phyloP scores from a whole-genome alignment of 2,113 vertebrate genomes.

The Porphyrio hochstetteri region DNA sequence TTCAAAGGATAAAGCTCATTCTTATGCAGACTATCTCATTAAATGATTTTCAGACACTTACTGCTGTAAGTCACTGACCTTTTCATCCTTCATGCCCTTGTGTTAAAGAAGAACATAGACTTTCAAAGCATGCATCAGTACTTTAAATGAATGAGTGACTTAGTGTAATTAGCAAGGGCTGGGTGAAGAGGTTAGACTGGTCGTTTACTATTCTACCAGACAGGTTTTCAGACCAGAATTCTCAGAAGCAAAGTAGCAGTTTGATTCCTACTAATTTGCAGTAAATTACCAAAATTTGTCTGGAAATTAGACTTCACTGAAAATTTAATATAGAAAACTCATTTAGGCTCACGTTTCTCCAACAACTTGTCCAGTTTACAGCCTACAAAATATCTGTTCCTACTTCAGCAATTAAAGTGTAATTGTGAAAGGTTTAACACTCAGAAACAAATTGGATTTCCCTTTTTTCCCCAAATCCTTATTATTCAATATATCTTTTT shows the following conservation, averaged over 20 bases:
- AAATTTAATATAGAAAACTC: neutral
- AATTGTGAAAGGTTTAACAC: neutral
- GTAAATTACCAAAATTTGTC: neutral
- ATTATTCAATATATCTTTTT: neutral
- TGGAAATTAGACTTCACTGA: neutral
- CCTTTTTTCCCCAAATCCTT: neutral
- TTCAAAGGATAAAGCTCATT: neutral
- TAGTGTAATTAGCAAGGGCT: neutral
- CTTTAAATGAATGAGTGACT: neutral
- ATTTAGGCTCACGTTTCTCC: neutral
- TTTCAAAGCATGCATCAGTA: neutral
- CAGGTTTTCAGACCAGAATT: neutral
- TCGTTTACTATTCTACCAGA: neutral
- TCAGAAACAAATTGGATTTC: neutral
- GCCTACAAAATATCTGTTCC: neutral
- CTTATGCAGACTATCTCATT: constrained; percentile 22
- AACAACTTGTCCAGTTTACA: neutral
- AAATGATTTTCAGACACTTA: constrained; percentile 5
- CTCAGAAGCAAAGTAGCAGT: neutral
- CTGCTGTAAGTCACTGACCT: neutral
- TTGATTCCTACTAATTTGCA: neutral
- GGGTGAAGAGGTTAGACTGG: neutral
- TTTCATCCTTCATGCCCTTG: neutral
- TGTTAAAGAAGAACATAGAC: neutral
- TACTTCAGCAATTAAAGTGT: neutral